Evolutionary conservation across 2,797 vertebrate species (phyloP), one percentile per base, ranked within the genome.

Genomic region (Sebastes steindachneri): DNA sequence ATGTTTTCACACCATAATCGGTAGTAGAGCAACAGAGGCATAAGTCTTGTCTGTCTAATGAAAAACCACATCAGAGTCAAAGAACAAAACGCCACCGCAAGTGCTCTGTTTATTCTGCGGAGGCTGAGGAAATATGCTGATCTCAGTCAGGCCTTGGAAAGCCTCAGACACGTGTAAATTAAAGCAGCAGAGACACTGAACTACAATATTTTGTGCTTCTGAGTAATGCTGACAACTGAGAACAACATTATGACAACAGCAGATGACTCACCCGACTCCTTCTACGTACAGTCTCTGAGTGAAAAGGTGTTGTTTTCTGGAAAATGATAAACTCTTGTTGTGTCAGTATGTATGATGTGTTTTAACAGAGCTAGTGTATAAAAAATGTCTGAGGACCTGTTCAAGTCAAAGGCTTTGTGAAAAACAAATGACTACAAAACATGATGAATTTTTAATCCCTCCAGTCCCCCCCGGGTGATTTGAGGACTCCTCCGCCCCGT

Each of bases 401-500:
- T 77, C 35, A 28, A 68, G 26, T 67, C 3, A 9, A 3, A 54
- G 35, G 23, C 37, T 82, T 57, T 25, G 21, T 66, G 23, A 33
- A 74, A 73, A 79, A 73, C 48, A 77, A 86, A 73, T 33, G 35
- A 73, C 74, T 68, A 33, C 57, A 71, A 66, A 76, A 73, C 73
- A 41, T 48, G 54, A 66, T 83, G 51, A 53, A 41, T 71, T 75
- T 79, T 82, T 80, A 75, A 84, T 88, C 73, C 62, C 54, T 51
- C 6, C 14, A 12, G 12, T 68, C 26, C 26, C 57, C 33, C 57
- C 33, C 31, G 35, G 48, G 28, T 57, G 57, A 70, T 25, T 5
- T n/a, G 8, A 63, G 26, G 63, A 26, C 63, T 63, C 25, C 8
- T 1, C 35, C 1, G 3, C n/a, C 10, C 26, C 6, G 4, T 7